Evolutionary conservation across 2,888 invertebrate genomes (phyloP), one percentile per base, ranked within the genome.

Genomic region (Leptinotarsa juncta): DNA sequence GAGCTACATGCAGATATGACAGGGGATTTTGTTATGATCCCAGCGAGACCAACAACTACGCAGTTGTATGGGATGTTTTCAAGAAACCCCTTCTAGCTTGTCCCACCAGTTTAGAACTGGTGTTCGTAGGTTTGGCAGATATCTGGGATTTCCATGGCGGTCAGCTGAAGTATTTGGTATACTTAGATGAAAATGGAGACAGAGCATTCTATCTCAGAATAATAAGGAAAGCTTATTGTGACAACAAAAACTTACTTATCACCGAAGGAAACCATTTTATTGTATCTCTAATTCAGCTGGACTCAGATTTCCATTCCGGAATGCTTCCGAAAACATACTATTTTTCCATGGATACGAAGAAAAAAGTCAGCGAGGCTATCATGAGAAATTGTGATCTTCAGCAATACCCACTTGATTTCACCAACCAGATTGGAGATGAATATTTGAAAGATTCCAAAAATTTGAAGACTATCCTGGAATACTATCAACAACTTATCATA

Each of bases 11-110:
- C 65, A 75, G 67, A 50, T 75, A 75, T n/a, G 70, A 75, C 32
- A 67, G 70, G 18, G 75, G 75, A 32, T 75, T 75, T 60, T 75
- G 75, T 51, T 75, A 72, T 65, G 75, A 75, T 49, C 67, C 72
- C n/a, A 67, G 42, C 7, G 72, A 72, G 49, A 67, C 70, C 3
- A 60, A 42, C 32, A 70, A 70, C 32, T 74, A 74, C 48, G 74
- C 60, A 16, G 66, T 69, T 2, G 75, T 75, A 18, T 75, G 75
- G 75, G 70, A 75, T 23, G 55, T 68, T 7, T 3, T 70, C 2
- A 23, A 67, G 4, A 75, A 67, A 70, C 15, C 69, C 20, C n/a
- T 53, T 18, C 7, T 67, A 16, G 66, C 70, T 50, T 75, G 75
- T 55, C 75, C 75, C 16, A 50, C 53, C 12, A 60, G 53, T 18